Base-by-base conservation (phyloP, 2,797 vertebrate genomes). In the Ctenopoma kingsleyae region DNA sequence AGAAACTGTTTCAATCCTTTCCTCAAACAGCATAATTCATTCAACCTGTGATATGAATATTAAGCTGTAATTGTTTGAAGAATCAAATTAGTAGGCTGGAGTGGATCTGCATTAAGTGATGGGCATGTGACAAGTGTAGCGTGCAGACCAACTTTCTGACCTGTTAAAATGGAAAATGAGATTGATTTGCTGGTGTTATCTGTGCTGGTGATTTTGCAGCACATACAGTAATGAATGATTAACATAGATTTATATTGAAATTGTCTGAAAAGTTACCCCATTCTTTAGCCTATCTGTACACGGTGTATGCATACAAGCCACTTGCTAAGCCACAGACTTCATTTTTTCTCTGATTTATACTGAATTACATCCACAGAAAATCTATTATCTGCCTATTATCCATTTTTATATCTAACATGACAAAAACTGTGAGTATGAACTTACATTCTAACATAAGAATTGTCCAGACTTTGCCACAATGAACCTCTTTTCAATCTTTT, bases 11-110 rank as follows among this genome's bases (percentile, higher is more conserved):
- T 58, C 40, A 61, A 61, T 47, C 44, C 3, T 67, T 75, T 58
- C 40, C 77, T 60, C 30, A 79, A 80, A 71, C 50, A 52, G 51
- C 46, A 46, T 54, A 59, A 71, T 71, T 65, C 49, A 71, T 58
- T 53, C 38, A 32, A 60, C 16, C 40, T 62, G 63, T 19, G 16
- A 64, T 58, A 17, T 70, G 74, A 80, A 74, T 71, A 74, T 69
- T 63, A 69, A 67, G 7, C 40, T 71, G 27, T 16, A 49, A 55
- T 54, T 69, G 44, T 76, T 63, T 61, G 17, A 65, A 40, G 64
- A 71, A 38, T 47, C 1, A 0, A 19, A 74, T 78, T 57, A 41
- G 23, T 20, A 50, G 15, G 36, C 35, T 7, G 20, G 50, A 59
- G 43, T 62, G 67, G 20, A 59, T 47, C 19, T 47, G 44, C 30